phyloP scores from a whole-genome alignment of 2,113 vertebrate genomes.

The Ptychochromis oligacanthus region DNA sequence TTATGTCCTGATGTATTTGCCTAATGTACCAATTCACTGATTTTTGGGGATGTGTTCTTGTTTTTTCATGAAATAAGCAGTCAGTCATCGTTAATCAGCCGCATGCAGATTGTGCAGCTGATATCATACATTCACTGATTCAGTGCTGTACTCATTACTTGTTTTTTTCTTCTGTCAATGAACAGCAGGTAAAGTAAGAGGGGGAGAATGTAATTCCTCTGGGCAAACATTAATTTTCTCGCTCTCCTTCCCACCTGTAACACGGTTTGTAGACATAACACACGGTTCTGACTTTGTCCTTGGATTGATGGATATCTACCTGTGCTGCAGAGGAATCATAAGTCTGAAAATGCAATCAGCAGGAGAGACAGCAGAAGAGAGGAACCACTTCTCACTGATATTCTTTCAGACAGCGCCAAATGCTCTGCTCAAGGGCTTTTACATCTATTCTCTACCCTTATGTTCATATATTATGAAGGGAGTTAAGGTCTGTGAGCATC shows the following conservation, averaged over 20 bases:
- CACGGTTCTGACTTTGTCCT: conserved; percentile 50
- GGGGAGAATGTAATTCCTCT: conserved; percentile 38
- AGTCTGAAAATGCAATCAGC: conserved; percentile 48
- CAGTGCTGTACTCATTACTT: conserved; percentile 10
- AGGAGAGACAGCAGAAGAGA: conserved; percentile 34
- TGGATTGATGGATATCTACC: conserved; percentile 57
- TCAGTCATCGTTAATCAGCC: not conserved
- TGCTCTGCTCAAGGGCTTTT: conserved; percentile 33
- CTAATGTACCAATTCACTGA: not conserved
- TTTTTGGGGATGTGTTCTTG: not conserved
- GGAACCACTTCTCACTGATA: conserved; percentile 41
- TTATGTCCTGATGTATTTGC: not conserved
- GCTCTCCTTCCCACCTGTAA: conserved; percentile 31
- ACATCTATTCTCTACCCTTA: conserved; percentile 30
- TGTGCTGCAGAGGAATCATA: conserved; percentile 39
- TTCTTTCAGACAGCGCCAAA: conserved; percentile 38
- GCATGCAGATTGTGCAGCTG: conserved; percentile 7
- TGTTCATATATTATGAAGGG: not conserved
- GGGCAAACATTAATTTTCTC: conserved; percentile 62
- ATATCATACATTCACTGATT: conserved; percentile 22
- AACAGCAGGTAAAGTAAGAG: conserved; percentile 30
- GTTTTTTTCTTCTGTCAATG: conserved; percentile 5
- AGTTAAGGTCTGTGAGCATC: not conserved
- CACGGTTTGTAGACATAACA: conserved; percentile 42
- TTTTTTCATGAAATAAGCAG: conserved; percentile 24